Evolutionary conservation across 2,797 vertebrate species (phyloP).

Genomic region (Muraenolepis orangiensis): DNA sequence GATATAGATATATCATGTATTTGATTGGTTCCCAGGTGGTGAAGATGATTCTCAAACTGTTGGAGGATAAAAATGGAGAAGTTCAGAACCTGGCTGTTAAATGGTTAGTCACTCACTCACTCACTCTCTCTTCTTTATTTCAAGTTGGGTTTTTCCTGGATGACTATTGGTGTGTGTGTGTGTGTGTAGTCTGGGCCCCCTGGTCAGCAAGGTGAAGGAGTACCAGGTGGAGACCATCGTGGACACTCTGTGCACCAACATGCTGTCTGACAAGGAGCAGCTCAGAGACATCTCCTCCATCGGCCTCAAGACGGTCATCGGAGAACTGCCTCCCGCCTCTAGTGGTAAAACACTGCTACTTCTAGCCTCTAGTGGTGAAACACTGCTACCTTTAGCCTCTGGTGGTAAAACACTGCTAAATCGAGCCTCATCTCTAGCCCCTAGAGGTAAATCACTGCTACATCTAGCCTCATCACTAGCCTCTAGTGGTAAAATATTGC

Average conservation of each 20-base stretch:
- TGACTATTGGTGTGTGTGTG: neutral
- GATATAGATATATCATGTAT: too few species aligned
- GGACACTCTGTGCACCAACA: conserved; percentile 98
- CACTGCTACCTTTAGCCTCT: too few species aligned
- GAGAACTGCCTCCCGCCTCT: conserved; percentile 95
- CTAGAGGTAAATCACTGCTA: neutral
- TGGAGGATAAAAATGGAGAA: conserved; percentile 99
- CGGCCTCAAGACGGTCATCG: conserved; percentile 98
- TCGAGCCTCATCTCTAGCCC: too few species aligned
- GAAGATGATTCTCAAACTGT: conserved; percentile 97
- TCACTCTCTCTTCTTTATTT: too few species aligned
- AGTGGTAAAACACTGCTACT: conserved; percentile 77
- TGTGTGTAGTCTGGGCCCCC: conserved; percentile 84
- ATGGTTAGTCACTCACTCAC: conserved; percentile 75
- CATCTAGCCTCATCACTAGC: too few species aligned
- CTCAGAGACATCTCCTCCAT: conserved; percentile 98
- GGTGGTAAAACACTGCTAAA: too few species aligned
- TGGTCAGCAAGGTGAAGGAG: conserved; percentile 99
- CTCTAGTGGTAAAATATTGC: too few species aligned
- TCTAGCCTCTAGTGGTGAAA: too few species aligned
- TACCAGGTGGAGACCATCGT: conserved; percentile 99
- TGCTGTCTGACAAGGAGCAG: conserved; percentile 99
- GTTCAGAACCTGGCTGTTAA: conserved; percentile 98
- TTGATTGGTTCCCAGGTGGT: conserved; percentile 74
- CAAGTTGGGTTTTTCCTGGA: too few species aligned